These are phyloP conservation scores for Tauraco hartlaubi DNA, from an alignment of 2,797 vertebrate species.

Conservation along the genomic window DNA sequence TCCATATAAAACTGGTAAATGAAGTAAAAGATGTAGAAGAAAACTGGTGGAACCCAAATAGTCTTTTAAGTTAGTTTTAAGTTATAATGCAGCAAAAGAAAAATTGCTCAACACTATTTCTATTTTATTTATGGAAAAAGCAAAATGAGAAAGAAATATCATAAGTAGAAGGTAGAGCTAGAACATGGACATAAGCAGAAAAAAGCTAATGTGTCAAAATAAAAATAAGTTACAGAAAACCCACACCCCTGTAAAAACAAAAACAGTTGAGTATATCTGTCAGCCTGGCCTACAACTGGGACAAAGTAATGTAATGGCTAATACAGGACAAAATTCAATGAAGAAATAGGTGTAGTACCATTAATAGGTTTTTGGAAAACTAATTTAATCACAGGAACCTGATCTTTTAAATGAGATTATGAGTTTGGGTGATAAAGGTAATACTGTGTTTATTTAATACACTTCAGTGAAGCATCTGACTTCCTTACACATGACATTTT, in stretches of 20 bases:
- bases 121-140: neutral
- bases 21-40: neutral
- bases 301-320: neutral
- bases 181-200: neutral
- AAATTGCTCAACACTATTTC: neutral
- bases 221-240: neutral
- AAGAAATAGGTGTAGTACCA: neutral
- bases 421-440: neutral
- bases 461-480: neutral
- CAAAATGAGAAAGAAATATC: neutral
- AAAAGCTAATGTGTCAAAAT: neutral
- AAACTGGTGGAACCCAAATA: neutral
- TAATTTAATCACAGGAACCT: neutral
- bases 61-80: no score
- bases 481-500: neutral
- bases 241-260: neutral
- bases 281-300: neutral
- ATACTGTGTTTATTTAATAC: neutral
- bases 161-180: neutral
- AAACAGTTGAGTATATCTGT: neutral
- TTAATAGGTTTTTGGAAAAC: neutral
- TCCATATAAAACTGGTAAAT: neutral
- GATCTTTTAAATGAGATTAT: neutral
- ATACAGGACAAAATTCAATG: neutral
- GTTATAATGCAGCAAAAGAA: neutral